phyloP scores from a whole-genome alignment of 2,113 vertebrate genomes.

The Euleptes europaea region DNA sequence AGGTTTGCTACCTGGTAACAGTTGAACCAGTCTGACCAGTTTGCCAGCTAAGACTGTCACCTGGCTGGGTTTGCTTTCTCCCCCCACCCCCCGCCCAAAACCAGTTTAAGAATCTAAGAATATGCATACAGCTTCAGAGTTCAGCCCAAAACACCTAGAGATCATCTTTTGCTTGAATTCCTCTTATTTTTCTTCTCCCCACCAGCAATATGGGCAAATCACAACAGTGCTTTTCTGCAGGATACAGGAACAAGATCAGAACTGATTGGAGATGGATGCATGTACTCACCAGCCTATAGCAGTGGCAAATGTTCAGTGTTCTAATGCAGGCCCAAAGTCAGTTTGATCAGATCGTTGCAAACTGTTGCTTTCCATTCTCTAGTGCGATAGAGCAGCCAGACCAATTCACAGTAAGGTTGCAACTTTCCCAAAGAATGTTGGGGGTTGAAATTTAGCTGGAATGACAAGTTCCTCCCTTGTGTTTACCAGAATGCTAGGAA shows the following conservation, averaged over 20 bases:
- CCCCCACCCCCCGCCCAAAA: neutral
- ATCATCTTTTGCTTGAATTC: neutral
- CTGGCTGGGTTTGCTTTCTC: neutral
- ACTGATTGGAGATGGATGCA: neutral
- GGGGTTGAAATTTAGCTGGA: neutral
- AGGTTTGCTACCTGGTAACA: neutral
- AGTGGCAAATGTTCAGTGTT: neutral
- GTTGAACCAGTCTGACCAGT: neutral
- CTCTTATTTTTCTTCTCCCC: no score
- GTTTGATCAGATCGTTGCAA: neutral
- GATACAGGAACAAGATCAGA: neutral
- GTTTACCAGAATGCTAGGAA: neutral
- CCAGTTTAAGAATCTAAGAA: neutral
- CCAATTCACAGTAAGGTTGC: neutral
- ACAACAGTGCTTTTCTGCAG: neutral
- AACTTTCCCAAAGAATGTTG: neutral
- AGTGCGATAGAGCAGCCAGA: neutral
- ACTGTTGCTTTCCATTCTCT: neutral
- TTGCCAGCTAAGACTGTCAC: neutral
- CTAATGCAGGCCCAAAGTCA: neutral
- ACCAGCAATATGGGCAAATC: neutral
- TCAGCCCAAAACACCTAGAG: neutral
- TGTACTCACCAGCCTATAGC: neutral
- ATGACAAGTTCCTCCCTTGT: neutral
- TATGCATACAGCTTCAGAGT: neutral